phyloP scores from a whole-genome alignment of 1,140 invertebrate species.

The Onthophagus taurus region DNA sequence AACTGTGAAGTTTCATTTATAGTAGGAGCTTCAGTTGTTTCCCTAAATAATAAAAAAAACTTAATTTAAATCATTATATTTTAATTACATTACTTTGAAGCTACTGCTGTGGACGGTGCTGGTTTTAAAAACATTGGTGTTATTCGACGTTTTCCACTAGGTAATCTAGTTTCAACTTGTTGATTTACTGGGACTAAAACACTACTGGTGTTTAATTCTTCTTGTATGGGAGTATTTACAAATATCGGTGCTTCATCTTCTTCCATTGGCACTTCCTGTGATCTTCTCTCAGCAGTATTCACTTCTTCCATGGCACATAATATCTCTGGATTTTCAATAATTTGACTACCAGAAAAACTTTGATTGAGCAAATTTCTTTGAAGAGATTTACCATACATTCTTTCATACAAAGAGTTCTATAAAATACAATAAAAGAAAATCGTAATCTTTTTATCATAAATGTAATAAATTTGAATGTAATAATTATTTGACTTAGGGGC shows the following conservation, averaged over 20 bases:
- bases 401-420: slow-evolving; percentile 69
- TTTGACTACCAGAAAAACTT: slow-evolving; percentile 46
- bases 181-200: slow-evolving; percentile 70
- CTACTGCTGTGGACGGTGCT: slow-evolving; percentile 46
- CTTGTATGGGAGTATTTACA: slow-evolving; percentile 18
- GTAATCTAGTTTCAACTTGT: slow-evolving; percentile 90
- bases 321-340: slow-evolving; percentile 77
- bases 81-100: slow-evolving; percentile 40
- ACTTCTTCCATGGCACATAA: slow-evolving; percentile 47
- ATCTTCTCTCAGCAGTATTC: slow-evolving; percentile 17
- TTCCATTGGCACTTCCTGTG: slow-evolving; percentile 6
- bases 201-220: slow-evolving; percentile 28
- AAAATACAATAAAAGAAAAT: slow-evolving; percentile 21
- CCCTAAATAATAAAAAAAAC: slow-evolving; percentile 44
- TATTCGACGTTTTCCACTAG: slow-evolving; percentile 87
- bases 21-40: slow-evolving; percentile 34
- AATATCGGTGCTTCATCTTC: slow-evolving; percentile 17
- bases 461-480: no score
- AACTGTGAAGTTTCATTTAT: slow-evolving; percentile 44
- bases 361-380: slow-evolving; percentile 42
- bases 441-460: slow-evolving; percentile 6
- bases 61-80: not conserved
- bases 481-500: no score
- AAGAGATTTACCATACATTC: slow-evolving; percentile 75
- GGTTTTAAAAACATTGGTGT: slow-evolving; percentile 90